Evolutionary conservation across 2,888 invertebrate genomes (phyloP), one percentile per base, ranked within the genome.

Genomic region (Pantelozetes paolii): DNA sequence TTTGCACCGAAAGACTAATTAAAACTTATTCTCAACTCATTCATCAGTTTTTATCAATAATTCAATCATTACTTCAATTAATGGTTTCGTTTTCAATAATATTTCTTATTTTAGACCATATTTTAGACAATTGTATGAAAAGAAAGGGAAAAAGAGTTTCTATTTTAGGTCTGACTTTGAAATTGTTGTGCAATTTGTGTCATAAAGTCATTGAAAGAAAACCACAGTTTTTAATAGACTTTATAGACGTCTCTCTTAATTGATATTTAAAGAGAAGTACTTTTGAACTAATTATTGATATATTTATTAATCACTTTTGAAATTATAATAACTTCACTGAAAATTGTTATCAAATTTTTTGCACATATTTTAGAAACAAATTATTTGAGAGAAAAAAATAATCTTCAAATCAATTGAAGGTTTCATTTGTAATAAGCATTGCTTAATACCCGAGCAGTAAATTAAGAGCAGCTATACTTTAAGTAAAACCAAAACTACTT

Each of bases 381-480:
- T 28, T 15, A 9, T 50, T 40, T 50, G 18, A 50, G 15, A n/a
- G n/a, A n/a, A n/a, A n/a, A 59, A 59, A 67, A 15, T 28, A 69
- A 69, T 69, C 69, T 69, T 69, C 69, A 42, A 42, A 64, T 32
- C 23, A 28, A 13, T 28, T 42, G 69, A 69, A 69, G 69, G 69
- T 69, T 69, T 69, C 28, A 69, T 6, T 23, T 28, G 69, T 69
- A 69, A 42, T 69, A 69, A 69, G 69, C 69, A 42, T 45, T 20
- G 69, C 69, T 69, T 69, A 69, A 42, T 5, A 28, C 57, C 57
- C 8, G 69, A 69, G 69, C 40, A 42, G 45, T n/a, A n/a, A 69
- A 69, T 20, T 42, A 69, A 69, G 69, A 69, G 45, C 45, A 69
- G 69, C 45, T 64, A 64, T 40, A 64, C 64, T 64, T 64, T 32